Evolutionary conservation across 1,140 invertebrate genomes (phyloP), one percentile per base, ranked within the genome.

Genomic region (Drosophila sucinea): DNA sequence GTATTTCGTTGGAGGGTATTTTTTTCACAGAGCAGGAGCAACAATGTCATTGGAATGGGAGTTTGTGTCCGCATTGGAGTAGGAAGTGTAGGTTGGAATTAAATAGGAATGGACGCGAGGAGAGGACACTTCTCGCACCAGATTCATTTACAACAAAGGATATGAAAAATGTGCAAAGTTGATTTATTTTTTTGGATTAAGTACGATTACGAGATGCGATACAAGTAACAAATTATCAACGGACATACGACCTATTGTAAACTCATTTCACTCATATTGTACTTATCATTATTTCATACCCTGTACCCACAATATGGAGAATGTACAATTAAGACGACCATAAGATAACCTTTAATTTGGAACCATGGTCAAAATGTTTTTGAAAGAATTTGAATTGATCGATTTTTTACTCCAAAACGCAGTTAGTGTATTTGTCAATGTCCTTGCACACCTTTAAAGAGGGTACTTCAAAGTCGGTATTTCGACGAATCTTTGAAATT

Each of bases 1-100:
- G 68, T 25, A 66, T 66, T 70, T 70, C 30, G 66, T 56, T 62
- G 51, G 51, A 32, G 62, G 62, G 47, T 47, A 27, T 51, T 51
- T 51, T 44, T 51, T 47, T 35, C 62, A 17, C 17, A n/a, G 35
- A 60, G 10, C 23, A 17, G 27, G n/a, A 10, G 4, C 8, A 25
- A 27, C n/a, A 35, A 32, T 7, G 10, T 10, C 35, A 38, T 11
- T 11, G 29, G 62, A 17, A 64, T 62, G 29, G 25, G 35, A 10
- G n/a, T 35, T 38, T 10, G 25, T 51, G n/a, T 54, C 7, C 23
- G 44, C 23, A 4, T 27, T 8, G 44, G 23, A 47, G 23, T 25
- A 8, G 44, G 23, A 47, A 47, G 2, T 38, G 10, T 10, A 38
- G 35, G 35, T 47, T 47, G 44, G 17, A 23, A 7, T 23, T 27